Evolutionary conservation across 2,888 invertebrate species (phyloP).

Genomic region (Pogonocherus hispidulus): DNA sequence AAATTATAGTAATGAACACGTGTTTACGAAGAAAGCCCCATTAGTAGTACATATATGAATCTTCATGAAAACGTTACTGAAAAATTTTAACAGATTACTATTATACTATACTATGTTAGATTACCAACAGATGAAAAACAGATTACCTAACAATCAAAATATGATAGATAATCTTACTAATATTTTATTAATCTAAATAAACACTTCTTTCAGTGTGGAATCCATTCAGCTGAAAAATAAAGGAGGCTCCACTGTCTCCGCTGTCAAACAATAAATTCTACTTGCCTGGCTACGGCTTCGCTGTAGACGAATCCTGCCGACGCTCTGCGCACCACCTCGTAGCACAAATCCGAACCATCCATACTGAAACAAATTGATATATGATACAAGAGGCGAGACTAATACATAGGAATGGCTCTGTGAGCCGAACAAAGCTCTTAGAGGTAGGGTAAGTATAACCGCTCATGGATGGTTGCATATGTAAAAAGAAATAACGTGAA

Average conservation of each 20-base stretch:
- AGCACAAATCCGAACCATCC: constrained; percentile 98
- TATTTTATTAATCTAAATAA: too few relatives aligned
- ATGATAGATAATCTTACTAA: too few relatives aligned
- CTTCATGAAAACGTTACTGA: too few relatives aligned
- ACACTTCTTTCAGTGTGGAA: background rate
- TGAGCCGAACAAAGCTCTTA: background rate
- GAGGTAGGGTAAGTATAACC: background rate
- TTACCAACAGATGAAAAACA: too few relatives aligned
- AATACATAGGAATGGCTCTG: constrained; percentile 8
- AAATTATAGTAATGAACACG: too few relatives aligned
- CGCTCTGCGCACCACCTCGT: constrained; percentile 96
- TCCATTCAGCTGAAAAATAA: background rate
- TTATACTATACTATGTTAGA: too few relatives aligned
- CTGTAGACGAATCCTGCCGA: constrained; percentile 98
- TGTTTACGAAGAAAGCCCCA: too few relatives aligned
- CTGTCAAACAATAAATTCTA: constrained; percentile 7
- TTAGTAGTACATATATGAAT: too few relatives aligned
- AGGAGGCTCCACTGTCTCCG: background rate
- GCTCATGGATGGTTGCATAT: too few relatives aligned
- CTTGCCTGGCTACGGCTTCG: constrained; percentile 97
- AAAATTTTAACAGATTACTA: too few relatives aligned
- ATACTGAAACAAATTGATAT: constrained; percentile 78
- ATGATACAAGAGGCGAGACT: constrained; percentile 4
- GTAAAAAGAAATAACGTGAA: too few relatives aligned
- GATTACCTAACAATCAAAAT: too few relatives aligned